Evolutionary conservation across 1,140 invertebrate genomes (phyloP), one percentile per base, ranked within the genome.

Genomic region (Bilobella aurantiaca): DNA sequence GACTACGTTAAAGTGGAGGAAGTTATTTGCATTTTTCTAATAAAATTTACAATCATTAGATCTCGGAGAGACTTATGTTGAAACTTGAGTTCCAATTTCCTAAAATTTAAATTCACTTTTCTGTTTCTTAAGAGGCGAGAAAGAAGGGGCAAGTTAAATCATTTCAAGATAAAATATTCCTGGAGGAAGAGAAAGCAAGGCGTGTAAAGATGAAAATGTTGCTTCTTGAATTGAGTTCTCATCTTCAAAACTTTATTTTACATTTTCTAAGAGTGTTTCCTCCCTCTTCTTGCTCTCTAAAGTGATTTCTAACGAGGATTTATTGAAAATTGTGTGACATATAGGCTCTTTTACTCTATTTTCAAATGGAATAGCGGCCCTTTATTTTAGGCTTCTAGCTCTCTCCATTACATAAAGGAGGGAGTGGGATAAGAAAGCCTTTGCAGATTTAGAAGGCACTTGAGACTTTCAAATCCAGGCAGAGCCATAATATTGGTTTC

Each of bases 291-390:
- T 53, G 14, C 49, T 23, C 12, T 53, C 49, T 23, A 53, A 53
- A 53, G 49, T 53, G 49, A 53, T 53, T 53, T 53, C 23, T 53
- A 53, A 53, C 49, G 49, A 53, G 49, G 23, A 53, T 53, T 53
- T 53, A 53, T 53, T 16, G 49, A 53, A 42, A 42, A 42, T 42
- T 42, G 8, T 42, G 34, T 42, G 34, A 42, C 34, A 42, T 42
- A 42, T 42, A n/a, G n/a, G n/a, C n/a, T n/a, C n/a, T n/a, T n/a
- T n/a, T n/a, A n/a, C n/a, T n/a, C n/a, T n/a, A n/a, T n/a, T n/a
- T n/a, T n/a, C n/a, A n/a, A n/a, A n/a, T n/a, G n/a, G n/a, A n/a
- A n/a, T 42, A 42, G 34, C 8, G 18, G 34, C 34, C 34, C 34
- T 42, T 12, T 42, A 12, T 18, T 18, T 42, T 42, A 18, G 34